Evolutionary conservation across 1,140 invertebrate genomes (phyloP).

Genomic region (Drosophila nikananu): DNA sequence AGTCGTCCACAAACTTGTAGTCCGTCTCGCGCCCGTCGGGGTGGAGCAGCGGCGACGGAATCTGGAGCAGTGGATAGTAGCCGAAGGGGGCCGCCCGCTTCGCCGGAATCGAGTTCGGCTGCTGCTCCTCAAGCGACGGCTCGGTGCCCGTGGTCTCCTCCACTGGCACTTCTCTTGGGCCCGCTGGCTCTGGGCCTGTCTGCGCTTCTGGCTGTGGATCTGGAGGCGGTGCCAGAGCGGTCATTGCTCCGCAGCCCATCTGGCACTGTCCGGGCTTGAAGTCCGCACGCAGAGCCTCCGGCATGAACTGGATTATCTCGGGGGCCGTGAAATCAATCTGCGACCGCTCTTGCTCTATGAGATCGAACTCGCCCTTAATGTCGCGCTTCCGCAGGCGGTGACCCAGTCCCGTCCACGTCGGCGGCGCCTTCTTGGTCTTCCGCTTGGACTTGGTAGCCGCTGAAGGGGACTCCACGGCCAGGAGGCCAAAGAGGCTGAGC

Average conservation of each 20-base stretch:
- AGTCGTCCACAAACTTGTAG: slow-evolving; percentile 67
- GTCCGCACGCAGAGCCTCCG: slow-evolving; percentile 71
- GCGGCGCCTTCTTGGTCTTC: slow-evolving; percentile 63
- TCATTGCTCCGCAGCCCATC: slow-evolving; percentile 56
- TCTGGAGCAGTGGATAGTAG: slow-evolving; percentile 60
- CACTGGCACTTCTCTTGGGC: background rate
- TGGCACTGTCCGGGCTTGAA: slow-evolving; percentile 74
- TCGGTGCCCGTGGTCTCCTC: background rate
- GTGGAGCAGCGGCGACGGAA: slow-evolving; percentile 47
- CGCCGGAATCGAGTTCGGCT: slow-evolving; percentile 53
- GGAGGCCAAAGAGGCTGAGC: slow-evolving; percentile 38
- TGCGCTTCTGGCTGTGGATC: background rate
- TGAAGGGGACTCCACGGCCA: slow-evolving; percentile 11
- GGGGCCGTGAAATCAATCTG: slow-evolving; percentile 72
- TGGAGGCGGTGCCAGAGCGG: slow-evolving; percentile 28
- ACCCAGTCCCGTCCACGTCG: slow-evolving; percentile 34
- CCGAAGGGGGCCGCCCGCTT: slow-evolving; percentile 51
- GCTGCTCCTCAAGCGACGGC: slow-evolving; percentile 5
- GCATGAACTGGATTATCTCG: slow-evolving; percentile 82
- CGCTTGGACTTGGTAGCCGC: slow-evolving; percentile 43
- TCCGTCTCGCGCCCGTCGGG: slow-evolving; percentile 18
- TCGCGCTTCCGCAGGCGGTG: slow-evolving; percentile 67
- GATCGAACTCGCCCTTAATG: slow-evolving; percentile 80
- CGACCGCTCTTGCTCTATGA: slow-evolving; percentile 70
- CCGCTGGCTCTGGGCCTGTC: background rate